These are phyloP conservation scores for Reinhardtius hippoglossoides DNA, from an alignment of 2,113 vertebrate genomes.

Conservation along the genomic window DNA sequence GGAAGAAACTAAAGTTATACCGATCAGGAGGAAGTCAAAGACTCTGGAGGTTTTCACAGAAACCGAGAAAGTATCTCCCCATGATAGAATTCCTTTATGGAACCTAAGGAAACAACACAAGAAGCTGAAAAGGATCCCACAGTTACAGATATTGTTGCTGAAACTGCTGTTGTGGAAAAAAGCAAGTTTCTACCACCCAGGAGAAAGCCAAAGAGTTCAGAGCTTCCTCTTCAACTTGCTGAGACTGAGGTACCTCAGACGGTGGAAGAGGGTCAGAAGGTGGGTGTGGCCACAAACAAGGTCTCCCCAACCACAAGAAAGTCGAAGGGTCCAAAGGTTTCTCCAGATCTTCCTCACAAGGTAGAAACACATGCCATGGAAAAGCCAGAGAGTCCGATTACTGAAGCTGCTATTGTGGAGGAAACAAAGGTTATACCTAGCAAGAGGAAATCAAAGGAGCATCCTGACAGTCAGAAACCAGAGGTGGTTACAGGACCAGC, in stretches of 20 bases:
- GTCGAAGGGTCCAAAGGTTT: background rate
- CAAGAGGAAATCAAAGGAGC: background rate
- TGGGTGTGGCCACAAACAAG: too few species aligned
- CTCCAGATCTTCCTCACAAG: background rate
- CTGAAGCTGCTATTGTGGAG: slow-evolving; percentile 14
- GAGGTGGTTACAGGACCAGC: background rate
- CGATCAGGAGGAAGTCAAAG: slow-evolving; percentile 28
- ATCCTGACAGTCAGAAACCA: background rate
- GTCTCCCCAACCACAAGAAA: background rate
- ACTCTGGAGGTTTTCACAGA: background rate
- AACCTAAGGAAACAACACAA: background rate
- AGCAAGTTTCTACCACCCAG: too few species aligned
- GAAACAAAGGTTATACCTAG: background rate
- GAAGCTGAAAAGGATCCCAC: too few species aligned
- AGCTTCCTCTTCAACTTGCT: too few species aligned
- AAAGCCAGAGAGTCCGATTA: background rate
- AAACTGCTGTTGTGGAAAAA: too few species aligned
- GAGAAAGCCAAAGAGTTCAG: too few species aligned
- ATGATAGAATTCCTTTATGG: background rate
- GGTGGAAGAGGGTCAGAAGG: background rate
- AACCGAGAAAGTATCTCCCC: background rate
- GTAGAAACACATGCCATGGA: background rate
- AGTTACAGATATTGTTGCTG: too few species aligned
- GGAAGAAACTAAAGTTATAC: slow-evolving; percentile 20
- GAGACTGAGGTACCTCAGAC: background rate